These are phyloP conservation scores for Okamejei kenojei DNA, from an alignment of 2,797 vertebrate genomes.

Conservation along the genomic window DNA sequence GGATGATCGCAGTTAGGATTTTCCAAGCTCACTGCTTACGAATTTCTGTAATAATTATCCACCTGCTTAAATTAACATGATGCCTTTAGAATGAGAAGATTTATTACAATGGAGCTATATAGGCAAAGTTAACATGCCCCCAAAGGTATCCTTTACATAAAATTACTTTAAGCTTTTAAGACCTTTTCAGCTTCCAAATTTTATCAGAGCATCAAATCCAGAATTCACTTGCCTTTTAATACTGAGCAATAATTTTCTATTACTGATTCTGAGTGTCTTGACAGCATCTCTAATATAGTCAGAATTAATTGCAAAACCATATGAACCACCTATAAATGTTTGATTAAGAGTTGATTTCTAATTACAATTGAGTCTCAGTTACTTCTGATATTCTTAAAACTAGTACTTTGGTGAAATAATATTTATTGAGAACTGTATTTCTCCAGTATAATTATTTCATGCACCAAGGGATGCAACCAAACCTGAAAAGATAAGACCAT, in stretches of 20 bases:
- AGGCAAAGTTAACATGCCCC: constrained; percentile 16
- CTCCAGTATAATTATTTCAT: constrained; percentile 9
- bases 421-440: constrained; percentile 34
- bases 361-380: constrained; percentile 15
- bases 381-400: constrained; percentile 15
- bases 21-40: not conserved
- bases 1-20: not conserved
- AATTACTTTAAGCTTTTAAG: not conserved
- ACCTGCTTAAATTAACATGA: constrained; percentile 31
- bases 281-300: constrained; percentile 5
- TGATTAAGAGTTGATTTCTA: constrained; percentile 24
- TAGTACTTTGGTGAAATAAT: constrained; percentile 8
- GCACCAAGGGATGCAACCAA: not conserved
- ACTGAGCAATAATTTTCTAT: not conserved
- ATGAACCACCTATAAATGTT: constrained; percentile 28
- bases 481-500: not conserved
- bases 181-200: not conserved
- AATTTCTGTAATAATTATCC: constrained; percentile 26
- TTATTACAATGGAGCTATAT: constrained; percentile 18
- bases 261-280: not conserved
- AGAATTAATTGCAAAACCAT: not conserved
- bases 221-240: not conserved
- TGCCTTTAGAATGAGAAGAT: constrained; percentile 12
- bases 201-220: not conserved
- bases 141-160: constrained; percentile 6